Evolutionary conservation across 2,888 invertebrate species (phyloP).

Genomic region (Cephus pulcher): DNA sequence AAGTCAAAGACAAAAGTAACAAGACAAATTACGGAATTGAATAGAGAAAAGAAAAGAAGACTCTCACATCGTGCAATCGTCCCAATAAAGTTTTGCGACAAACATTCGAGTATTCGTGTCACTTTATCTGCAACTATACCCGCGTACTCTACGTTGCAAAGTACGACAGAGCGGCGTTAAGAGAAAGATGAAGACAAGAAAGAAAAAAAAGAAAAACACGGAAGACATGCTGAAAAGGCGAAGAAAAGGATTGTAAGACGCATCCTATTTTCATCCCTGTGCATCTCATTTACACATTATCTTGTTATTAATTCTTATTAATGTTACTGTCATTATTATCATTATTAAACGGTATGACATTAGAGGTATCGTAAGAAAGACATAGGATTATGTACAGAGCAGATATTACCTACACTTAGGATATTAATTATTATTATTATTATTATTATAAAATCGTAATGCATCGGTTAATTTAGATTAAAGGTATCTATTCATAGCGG

Average conservation of each 20-base stretch:
- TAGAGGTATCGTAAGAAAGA: constrained; percentile 58
- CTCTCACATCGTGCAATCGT: background rate
- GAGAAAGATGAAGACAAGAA: constrained; percentile 18
- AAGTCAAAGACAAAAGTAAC: constrained; percentile 13
- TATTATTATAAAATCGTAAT: constrained; percentile 48
- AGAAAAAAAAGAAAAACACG: constrained; percentile 1
- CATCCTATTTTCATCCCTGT: constrained; percentile 34
- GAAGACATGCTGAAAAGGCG: constrained; percentile 1
- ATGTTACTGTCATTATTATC: constrained; percentile 60
- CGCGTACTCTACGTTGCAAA: constrained; percentile 35
- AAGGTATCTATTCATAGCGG: constrained; percentile 39
- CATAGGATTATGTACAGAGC: constrained; percentile 65
- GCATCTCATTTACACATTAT: constrained; percentile 55
- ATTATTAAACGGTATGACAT: constrained; percentile 56
- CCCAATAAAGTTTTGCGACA: constrained; percentile 15
- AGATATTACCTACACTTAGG: constrained; percentile 58
- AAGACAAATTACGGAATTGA: constrained; percentile 9
- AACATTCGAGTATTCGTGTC: constrained; percentile 15
- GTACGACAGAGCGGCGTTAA: constrained; percentile 18
- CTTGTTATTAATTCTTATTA: constrained; percentile 60
- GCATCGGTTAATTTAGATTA: constrained; percentile 54
- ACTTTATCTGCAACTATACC: constrained; percentile 34
- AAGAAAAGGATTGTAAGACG: constrained; percentile 10
- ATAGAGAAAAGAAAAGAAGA: constrained; percentile 13
- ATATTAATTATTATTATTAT: constrained; percentile 46